A percentile compares a stretch with the other conserved stretches of the same genome.
Evolutionary conservation across 1,140 invertebrate genomes (phyloP).

Genomic region (Polyergus mexicanus): DNA sequence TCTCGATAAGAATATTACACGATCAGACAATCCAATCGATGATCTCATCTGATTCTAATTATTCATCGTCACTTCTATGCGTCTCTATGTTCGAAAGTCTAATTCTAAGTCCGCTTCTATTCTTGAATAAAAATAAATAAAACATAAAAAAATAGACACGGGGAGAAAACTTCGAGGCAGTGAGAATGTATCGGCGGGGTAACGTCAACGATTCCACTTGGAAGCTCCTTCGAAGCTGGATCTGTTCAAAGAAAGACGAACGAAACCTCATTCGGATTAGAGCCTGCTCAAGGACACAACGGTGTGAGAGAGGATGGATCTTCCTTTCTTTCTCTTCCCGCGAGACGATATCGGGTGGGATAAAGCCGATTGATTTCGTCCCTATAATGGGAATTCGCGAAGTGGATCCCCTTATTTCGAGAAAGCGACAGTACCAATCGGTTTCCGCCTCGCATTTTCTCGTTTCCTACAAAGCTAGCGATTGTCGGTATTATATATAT

Average conservation of each 20-base stretch:
- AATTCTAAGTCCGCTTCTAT: background rate
- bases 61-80: constrained; percentile 16
- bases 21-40: background rate
- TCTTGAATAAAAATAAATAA: background rate
- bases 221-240: constrained; percentile 34
- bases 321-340: constrained; percentile 77
- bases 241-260: constrained; percentile 65
- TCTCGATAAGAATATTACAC: background rate
- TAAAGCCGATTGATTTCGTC: constrained; percentile 84
- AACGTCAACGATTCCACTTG: constrained; percentile 62
- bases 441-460: constrained; percentile 38
- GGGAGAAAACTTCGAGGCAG: constrained; percentile 16
- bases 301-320: constrained; percentile 17
- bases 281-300: constrained; percentile 48
- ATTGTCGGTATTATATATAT: background rate
- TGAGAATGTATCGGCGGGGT: constrained; percentile 57
- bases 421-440: constrained; percentile 39
- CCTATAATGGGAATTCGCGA: constrained; percentile 81
- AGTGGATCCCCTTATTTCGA: constrained; percentile 48
- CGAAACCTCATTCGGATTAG: constrained; percentile 81
- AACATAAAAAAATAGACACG: background rate
- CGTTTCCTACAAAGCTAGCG: background rate
- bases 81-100: background rate
- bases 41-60: background rate
- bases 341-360: constrained; percentile 79